Base-by-base conservation (phyloP, 2,888 invertebrate genomes). In the Diogma glabrata region DNA sequence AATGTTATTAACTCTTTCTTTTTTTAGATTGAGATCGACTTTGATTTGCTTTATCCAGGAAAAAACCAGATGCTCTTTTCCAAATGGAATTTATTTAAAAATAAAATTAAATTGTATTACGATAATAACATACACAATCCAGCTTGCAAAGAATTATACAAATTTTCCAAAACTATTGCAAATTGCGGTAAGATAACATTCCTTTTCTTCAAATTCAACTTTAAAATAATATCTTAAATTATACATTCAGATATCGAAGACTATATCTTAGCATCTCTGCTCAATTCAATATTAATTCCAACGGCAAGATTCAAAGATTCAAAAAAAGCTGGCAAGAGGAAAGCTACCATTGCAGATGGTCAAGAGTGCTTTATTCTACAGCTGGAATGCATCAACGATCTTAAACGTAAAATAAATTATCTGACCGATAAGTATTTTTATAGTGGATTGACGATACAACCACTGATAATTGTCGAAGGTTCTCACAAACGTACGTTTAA, bases 311-410 rank as follows among this genome's bases (percentile, higher is more conserved):
- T 54, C 26, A 49, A 51, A 51, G 30, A 53, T 43, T 49, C 49
- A 16, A 20, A 24, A 3, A 54, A 54, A 10, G 52, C 51, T 30
- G 19, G 47, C 9, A 54, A 53, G 22, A 54, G 51, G 30, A 57
- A 56, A 51, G 36, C 53, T 6, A 56, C 56, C 20, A 56, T 57
- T 14, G 46, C 49, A n/a, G 55, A 56, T 43, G 55, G 55, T 12
- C 53, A 55, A n/a, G 55, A 56, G 48, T 53, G 56, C 49, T 56
- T 57, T 28, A 24, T 56, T 38, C 48, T 56, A 9, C 49, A 49
- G 5, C 23, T 58, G 3, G 8, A 24, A 16, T 50, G 54, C 4
- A 53, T 58, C 5, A 54, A 55, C 45, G 52, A 57, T 30, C 55
- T 53, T 33, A n/a, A n/a, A n/a, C n/a, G n/a, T n/a, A n/a, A n/a